Evolutionary conservation across 1,140 invertebrate species (phyloP).

Genomic region (Macrocentrus cingulum): DNA sequence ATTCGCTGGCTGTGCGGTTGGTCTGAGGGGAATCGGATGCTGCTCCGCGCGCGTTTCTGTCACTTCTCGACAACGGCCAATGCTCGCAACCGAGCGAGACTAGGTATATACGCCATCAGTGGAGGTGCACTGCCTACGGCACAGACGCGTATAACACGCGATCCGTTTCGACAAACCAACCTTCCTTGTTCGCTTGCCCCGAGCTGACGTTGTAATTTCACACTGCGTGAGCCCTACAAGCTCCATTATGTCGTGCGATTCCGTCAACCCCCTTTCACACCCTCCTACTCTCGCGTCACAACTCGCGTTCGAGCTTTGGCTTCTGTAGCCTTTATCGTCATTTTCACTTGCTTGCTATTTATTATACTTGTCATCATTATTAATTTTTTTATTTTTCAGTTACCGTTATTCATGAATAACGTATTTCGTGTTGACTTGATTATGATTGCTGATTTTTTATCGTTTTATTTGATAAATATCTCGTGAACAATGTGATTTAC

Average conservation of each 20-base stretch:
- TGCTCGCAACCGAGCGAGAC: not conserved
- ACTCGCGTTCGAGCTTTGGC: not conserved
- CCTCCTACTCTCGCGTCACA: slow-evolving; percentile 16
- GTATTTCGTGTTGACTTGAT: too few relatives aligned
- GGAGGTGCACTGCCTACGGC: slow-evolving; percentile 9
- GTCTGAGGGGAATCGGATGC: not conserved
- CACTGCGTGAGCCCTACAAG: slow-evolving; percentile 41
- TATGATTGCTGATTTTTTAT: too few relatives aligned
- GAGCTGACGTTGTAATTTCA: slow-evolving; percentile 45
- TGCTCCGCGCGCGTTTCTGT: slow-evolving; percentile 18
- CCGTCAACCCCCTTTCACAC: slow-evolving; percentile 24
- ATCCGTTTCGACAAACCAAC: slow-evolving; percentile 39
- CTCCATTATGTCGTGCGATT: slow-evolving; percentile 37
- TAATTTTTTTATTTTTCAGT: too few relatives aligned
- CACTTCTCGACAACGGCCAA: slow-evolving; percentile 18
- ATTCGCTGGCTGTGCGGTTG: not conserved
- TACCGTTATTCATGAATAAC: too few relatives aligned
- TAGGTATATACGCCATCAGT: too few relatives aligned
- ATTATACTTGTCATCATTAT: too few relatives aligned
- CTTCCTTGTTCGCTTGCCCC: slow-evolving; percentile 35
- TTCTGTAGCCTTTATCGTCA: not conserved
- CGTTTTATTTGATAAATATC: too few relatives aligned
- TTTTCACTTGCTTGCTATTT: too few relatives aligned
- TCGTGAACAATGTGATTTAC: too few relatives aligned
- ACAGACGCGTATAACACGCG: slow-evolving; percentile 29